phyloP scores from a whole-genome alignment of 2,797 vertebrate species.

The Diplodus puntazzo region DNA sequence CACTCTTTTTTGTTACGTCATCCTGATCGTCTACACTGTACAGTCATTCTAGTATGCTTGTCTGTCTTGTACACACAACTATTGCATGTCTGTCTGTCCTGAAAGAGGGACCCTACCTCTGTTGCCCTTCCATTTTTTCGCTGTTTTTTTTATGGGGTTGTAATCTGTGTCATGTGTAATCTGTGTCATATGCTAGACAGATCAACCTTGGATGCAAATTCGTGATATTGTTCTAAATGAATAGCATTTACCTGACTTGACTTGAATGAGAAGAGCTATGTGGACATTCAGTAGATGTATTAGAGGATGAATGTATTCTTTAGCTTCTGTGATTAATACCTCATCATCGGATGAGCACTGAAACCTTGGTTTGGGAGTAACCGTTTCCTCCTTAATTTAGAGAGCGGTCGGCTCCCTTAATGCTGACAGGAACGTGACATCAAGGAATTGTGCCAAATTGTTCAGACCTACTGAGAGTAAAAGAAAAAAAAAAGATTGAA shows the following conservation, averaged over 20 bases:
- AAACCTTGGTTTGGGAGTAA: constrained; percentile 1
- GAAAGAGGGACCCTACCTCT: not conserved
- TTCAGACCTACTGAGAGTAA: constrained; percentile 8
- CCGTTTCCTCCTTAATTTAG: not conserved
- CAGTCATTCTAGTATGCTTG: not conserved
- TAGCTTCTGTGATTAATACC: not conserved
- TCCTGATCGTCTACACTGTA: not conserved
- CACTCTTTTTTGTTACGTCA: not conserved
- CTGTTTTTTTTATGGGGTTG: too few relatives aligned
- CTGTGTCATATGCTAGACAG: too few relatives aligned
- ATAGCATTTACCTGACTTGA: not conserved
- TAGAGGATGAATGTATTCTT: constrained; percentile 6
- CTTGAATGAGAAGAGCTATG: not conserved
- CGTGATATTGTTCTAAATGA: not conserved
- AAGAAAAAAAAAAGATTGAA: constrained; percentile 27
- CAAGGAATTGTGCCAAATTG: not conserved
- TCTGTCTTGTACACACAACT: not conserved
- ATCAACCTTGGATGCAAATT: not conserved
- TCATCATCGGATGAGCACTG: not conserved
- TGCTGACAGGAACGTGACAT: not conserved
- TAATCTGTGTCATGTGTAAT: too few relatives aligned
- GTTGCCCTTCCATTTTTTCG: not conserved
- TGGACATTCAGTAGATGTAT: not conserved
- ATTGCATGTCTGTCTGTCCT: not conserved
- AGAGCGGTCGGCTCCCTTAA: not conserved